Evolutionary conservation across 1,140 invertebrate genomes (phyloP).

Genomic region (Eufriesea mexicana): DNA sequence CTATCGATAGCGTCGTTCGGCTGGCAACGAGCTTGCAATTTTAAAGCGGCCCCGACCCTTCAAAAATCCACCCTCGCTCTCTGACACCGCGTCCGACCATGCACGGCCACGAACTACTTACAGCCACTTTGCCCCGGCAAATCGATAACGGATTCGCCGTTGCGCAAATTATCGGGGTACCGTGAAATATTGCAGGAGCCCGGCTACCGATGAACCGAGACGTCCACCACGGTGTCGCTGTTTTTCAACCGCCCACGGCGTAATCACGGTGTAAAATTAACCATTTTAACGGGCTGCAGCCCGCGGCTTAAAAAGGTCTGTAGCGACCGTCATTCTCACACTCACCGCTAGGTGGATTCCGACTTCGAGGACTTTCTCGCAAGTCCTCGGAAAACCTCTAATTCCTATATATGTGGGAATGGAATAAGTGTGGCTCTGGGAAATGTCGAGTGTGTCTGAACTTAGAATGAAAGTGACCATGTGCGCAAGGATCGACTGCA

Average conservation of each 20-base stretch:
- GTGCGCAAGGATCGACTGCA: no score
- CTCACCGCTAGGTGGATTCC: no score
- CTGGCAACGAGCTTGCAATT: slow-evolving; percentile 48
- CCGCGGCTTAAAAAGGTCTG: slow-evolving; percentile 5
- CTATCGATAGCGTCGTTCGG: slow-evolving; percentile 28
- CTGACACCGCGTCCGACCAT: not conserved
- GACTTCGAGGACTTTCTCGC: no score
- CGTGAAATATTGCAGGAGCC: not conserved
- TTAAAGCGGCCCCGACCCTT: slow-evolving; percentile 27
- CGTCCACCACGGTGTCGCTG: not conserved
- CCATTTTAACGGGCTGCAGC: not conserved
- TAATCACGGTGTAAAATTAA: slow-evolving; percentile 29
- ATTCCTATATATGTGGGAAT: no score
- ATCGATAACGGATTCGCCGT: slow-evolving; percentile 25
- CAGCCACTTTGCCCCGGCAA: not conserved
- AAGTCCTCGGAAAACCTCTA: no score
- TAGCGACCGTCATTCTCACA: no score
- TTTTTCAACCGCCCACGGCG: not conserved
- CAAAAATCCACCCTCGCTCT: slow-evolving; percentile 1
- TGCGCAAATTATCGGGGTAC: not conserved
- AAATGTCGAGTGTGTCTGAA: no score
- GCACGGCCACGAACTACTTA: slow-evolving; percentile 20
- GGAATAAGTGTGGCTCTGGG: no score
- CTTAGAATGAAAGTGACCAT: no score
- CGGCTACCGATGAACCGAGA: not conserved